Evolutionary conservation across 2,888 invertebrate genomes (phyloP), one percentile per base, ranked within the genome.

Genomic region (Flexamia atlantica): DNA sequence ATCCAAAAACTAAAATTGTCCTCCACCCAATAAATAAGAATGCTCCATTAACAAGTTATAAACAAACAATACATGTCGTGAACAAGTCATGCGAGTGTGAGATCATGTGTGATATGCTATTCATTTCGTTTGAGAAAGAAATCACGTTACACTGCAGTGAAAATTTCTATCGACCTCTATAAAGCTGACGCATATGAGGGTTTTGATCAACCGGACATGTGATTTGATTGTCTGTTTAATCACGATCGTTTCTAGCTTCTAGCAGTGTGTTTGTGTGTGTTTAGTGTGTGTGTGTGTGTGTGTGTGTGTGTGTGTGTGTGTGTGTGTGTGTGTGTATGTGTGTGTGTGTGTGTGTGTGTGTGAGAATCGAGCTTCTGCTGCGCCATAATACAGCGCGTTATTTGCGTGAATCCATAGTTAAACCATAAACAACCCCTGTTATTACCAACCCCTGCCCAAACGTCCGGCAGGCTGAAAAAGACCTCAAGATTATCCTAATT

Each of bases 401-500:
- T 3, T 23, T 57, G 57, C 57, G 57, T 57, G 20, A 23, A 23
- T 3, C 4, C 20, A 50, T 50, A 50, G 57, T 23, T 23, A n/a
- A 23, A 23, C 9, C 20, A 5, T 23, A n/a, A n/a, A 12, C n/a
- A 4, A 5, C 57, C 57, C 57, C 4, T 12, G 57, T 57, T 57
- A 57, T 23, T 23, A 23, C 57, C 57, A 3, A 23, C 57, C 23
- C 46, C 46, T 2, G 46, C 2, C 46, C 46, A 3, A 57, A 57
- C 57, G 23, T 57, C 23, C 57, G 57, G 57, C 23, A 20, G 23
- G 23, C 57, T 57, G 57, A 57, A 57, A 57, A 57, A 57, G 57
- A 57, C 23, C 57, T 7, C 20, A 1, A 23, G 57, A 57, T 23
- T 23, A 57, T 57, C 23, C 9, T 3, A 12, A 46, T 23, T 7